These are phyloP conservation scores for Otus scops DNA, from an alignment of 2,797 vertebrate genomes.

Conservation along the genomic window DNA sequence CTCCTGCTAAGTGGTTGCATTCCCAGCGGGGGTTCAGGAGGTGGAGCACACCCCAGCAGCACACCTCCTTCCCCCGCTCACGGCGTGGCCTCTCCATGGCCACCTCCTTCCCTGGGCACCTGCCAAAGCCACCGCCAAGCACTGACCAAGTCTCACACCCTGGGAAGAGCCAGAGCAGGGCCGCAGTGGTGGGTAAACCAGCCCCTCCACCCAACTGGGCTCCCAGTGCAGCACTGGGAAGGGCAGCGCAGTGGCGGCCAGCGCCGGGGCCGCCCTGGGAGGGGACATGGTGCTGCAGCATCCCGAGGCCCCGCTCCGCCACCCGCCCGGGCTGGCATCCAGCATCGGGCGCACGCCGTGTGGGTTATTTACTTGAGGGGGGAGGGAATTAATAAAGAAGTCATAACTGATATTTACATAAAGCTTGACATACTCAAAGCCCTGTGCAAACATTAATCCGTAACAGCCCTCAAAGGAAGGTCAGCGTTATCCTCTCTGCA, in stretches of 20 bases:
- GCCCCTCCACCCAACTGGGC: background rate
- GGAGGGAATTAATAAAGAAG: background rate
- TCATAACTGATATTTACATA: background rate
- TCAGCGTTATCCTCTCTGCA: background rate
- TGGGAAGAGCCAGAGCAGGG: background rate
- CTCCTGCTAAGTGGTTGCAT: too few species aligned
- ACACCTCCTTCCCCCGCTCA: too few species aligned
- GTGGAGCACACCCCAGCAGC: too few species aligned
- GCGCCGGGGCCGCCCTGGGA: rapidly evolving
- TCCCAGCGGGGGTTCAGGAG: background rate
- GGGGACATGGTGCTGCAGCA: rapidly evolving
- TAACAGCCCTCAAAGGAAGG: background rate
- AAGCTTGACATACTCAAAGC: background rate
- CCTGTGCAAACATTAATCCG: constrained; percentile 30
- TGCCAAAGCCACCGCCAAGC: background rate
- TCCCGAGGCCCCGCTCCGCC: rapidly evolving
- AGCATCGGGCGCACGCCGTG: rapidly evolving
- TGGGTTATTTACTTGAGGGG: background rate
- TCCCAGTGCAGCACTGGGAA: background rate
- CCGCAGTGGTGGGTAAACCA: background rate
- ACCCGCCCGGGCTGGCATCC: background rate
- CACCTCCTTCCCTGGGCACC: too few species aligned
- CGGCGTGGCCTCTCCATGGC: too few species aligned
- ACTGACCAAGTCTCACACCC: rapidly evolving
- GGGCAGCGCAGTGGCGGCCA: background rate